phyloP scores from a whole-genome alignment of 2,797 vertebrate genomes.

The Manis javanica region DNA sequence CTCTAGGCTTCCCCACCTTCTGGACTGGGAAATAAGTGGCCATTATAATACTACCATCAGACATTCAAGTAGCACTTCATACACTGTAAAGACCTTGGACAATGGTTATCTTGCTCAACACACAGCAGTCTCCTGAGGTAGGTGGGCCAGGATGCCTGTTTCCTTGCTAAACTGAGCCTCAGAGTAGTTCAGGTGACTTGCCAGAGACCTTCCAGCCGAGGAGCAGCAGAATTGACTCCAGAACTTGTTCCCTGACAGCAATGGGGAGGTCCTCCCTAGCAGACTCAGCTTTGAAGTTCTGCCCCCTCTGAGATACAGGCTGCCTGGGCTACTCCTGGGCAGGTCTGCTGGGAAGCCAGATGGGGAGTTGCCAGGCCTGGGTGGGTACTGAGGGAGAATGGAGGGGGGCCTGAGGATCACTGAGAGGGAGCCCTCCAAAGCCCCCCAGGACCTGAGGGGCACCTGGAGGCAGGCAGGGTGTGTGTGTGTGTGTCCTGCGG shows the following conservation, averaged over 20 bases:
- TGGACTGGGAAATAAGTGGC: neutral
- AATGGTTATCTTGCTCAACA: accelerated
- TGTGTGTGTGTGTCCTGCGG: no score
- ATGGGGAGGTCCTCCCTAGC: neutral
- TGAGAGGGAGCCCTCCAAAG: neutral
- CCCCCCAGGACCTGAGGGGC: neutral
- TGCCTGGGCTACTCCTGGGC: neutral
- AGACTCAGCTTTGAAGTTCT: neutral
- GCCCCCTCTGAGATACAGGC: neutral
- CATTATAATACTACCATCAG: neutral
- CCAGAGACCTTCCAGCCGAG: neutral
- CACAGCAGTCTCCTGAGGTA: neutral
- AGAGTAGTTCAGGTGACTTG: neutral
- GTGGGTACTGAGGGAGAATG: neutral
- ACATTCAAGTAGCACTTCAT: neutral
- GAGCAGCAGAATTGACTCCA: neutral
- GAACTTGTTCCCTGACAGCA: neutral
- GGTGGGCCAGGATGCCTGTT: neutral
- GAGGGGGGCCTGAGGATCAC: neutral
- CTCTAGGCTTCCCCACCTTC: neutral
- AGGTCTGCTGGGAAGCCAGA: neutral
- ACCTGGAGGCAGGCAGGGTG: neutral
- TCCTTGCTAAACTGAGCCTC: neutral
- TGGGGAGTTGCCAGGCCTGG: neutral
- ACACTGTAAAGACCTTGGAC: neutral